Percentiles rank a stretch among this genome's conserved stretches.
phyloP scores from a whole-genome alignment of 2,888 invertebrate genomes.

The Strigamia maritima region DNA sequence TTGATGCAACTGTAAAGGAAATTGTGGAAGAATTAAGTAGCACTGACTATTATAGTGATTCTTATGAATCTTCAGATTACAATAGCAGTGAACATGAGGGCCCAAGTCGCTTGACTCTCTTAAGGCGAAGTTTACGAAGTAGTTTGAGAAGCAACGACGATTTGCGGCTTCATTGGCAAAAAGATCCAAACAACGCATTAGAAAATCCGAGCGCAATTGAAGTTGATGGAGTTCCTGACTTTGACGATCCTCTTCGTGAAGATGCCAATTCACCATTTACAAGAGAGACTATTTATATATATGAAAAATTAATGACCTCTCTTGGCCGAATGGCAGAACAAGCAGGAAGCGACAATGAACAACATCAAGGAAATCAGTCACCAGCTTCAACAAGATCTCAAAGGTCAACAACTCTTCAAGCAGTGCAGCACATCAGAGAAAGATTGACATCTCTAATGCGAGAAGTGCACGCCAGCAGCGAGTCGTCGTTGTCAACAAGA shows the following conservation, averaged over 20 bases:
- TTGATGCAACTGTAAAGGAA: conserved; percentile 83
- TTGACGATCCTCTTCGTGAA: conserved; percentile 37
- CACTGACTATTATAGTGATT: conserved; percentile 91
- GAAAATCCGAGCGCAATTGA: not conserved
- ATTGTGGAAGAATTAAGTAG: conserved; percentile 88
- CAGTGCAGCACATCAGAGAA: conserved; percentile 87
- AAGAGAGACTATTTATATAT: conserved; percentile 80
- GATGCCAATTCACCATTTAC: conserved; percentile 50
- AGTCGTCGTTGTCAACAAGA: not conserved
- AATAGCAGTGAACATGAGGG: conserved; percentile 76
- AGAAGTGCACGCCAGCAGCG: conserved; percentile 73
- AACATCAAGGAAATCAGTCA: not conserved
- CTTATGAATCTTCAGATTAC: conserved; percentile 87
- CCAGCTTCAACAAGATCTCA: conserved; percentile 59
- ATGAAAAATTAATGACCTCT: conserved; percentile 78
- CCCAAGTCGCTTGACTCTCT: conserved; percentile 38
- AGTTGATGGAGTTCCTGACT: conserved; percentile 16
- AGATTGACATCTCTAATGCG: conserved; percentile 85
- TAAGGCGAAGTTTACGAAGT: conserved; percentile 21
- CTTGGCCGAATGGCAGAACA: conserved; percentile 61
- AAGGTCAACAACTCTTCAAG: conserved; percentile 75
- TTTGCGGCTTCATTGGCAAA: conserved; percentile 3
- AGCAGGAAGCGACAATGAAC: conserved; percentile 28
- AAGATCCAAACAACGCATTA: not conserved
- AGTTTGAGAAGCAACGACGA: conserved; percentile 36